Evolutionary conservation across 2,113 vertebrate genomes (phyloP).

Genomic region (Cynopterus brachyotis): DNA sequence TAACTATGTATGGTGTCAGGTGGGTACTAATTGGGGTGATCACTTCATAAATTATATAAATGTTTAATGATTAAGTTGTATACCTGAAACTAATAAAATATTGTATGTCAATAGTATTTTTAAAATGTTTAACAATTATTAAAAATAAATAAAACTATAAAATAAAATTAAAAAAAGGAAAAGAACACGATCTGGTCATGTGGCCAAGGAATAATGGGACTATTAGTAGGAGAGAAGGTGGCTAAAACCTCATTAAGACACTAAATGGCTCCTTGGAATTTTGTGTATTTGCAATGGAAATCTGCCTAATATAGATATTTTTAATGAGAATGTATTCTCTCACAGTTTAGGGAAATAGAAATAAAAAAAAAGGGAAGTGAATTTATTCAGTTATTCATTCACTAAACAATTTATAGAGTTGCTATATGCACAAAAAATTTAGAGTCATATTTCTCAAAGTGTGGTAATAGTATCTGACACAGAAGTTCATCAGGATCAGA

Average conservation of each 20-base stretch:
- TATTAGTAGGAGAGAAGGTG: neutral
- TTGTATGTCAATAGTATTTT: neutral
- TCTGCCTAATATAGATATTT: neutral
- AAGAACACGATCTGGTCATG: neutral
- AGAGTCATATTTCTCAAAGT: neutral
- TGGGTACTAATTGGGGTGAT: neutral
- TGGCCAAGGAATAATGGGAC: neutral
- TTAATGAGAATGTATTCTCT: neutral
- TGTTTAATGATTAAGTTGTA: neutral
- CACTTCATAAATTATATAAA: neutral
- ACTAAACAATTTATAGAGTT: constrained; percentile 15
- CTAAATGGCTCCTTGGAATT: neutral
- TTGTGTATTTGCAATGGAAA: neutral
- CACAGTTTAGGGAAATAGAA: neutral
- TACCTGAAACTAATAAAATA: neutral
- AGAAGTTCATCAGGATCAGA: neutral
- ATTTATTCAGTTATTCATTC: constrained; percentile 23
- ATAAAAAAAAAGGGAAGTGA: neutral
- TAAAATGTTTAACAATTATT: neutral
- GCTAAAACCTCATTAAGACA: neutral
- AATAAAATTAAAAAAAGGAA: neutral
- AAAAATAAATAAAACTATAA: neutral
- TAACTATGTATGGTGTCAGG: neutral
- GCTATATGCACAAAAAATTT: neutral
- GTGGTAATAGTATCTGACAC: neutral